A percentile compares a stretch with the other conserved stretches of the same genome.
Evolutionary conservation across 1,140 invertebrate genomes (phyloP).

Genomic region (Piezodorus guildinii): DNA sequence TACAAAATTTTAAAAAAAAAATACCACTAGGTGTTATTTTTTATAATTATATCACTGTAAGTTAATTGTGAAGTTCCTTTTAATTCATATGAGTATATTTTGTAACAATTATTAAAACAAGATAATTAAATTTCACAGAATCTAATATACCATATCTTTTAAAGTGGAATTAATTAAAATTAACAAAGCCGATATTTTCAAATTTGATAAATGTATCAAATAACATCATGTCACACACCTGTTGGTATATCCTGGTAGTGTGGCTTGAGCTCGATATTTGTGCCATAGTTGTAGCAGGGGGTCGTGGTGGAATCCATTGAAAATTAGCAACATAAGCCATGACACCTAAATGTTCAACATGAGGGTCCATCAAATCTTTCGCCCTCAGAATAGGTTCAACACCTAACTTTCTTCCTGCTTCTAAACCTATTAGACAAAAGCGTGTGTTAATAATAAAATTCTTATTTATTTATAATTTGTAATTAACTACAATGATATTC

Average conservation of each 20-base stretch:
- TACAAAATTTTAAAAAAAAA: too few relatives aligned
- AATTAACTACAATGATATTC: background rate
- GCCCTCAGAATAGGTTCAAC: conserved; percentile 81
- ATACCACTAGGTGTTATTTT: too few relatives aligned
- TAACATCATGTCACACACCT: too few relatives aligned
- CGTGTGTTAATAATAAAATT: background rate
- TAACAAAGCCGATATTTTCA: too few relatives aligned
- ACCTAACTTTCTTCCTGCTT: conserved; percentile 52
- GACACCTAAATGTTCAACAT: conserved; percentile 89
- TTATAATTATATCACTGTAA: too few relatives aligned
- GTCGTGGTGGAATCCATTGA: conserved; percentile 72
- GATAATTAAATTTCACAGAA: too few relatives aligned
- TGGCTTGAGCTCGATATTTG: conserved; percentile 63
- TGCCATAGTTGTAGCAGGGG: conserved; percentile 65
- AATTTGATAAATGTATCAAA: too few relatives aligned
- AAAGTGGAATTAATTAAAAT: too few relatives aligned
- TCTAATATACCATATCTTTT: too few relatives aligned
- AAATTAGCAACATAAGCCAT: conserved; percentile 90
- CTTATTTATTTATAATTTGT: conserved; percentile 40
- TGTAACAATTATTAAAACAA: too few relatives aligned
- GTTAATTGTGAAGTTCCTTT: too few relatives aligned
- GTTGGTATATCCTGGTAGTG: conserved; percentile 68
- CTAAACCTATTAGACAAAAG: conserved; percentile 38
- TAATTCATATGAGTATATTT: too few relatives aligned
- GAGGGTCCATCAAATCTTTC: conserved; percentile 85